These are phyloP conservation scores for Anorthoa munda DNA, from an alignment of 2,888 invertebrate species.

Conservation along the genomic window DNA sequence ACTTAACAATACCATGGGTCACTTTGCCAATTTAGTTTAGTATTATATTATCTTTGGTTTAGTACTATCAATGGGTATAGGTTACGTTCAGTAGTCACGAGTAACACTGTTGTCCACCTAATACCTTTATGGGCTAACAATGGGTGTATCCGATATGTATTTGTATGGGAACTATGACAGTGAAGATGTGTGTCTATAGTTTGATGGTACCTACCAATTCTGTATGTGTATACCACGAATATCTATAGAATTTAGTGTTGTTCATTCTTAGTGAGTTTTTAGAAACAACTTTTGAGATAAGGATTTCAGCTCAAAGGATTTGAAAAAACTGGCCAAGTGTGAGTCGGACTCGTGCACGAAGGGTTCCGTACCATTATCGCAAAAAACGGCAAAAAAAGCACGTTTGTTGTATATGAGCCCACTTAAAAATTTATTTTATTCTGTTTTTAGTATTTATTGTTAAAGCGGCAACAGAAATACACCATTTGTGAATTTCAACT, in stretches of 20 bases:
- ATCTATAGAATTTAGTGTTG: neutral
- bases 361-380: too few relatives aligned
- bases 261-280: neutral
- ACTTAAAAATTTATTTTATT: too few relatives aligned
- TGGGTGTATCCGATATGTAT: conserved; percentile 39
- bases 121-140: conserved; percentile 49
- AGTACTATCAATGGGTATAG: neutral
- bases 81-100: conserved; percentile 2
- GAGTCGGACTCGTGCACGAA: too few relatives aligned
- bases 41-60: too few relatives aligned
- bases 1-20: neutral
- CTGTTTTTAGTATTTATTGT: too few relatives aligned
- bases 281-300: neutral
- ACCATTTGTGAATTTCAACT: too few relatives aligned
- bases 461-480: too few relatives aligned
- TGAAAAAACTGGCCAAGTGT: too few relatives aligned
- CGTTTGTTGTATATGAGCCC: too few relatives aligned
- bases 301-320: neutral
- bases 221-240: neutral
- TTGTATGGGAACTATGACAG: conserved; percentile 18
- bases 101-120: conserved; percentile 19
- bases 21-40: neutral
- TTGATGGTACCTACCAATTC: neutral
- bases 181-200: neutral
- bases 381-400: too few relatives aligned